A percentile compares a stretch with the other conserved stretches of the same genome.
These are phyloP conservation scores for Periphyllus acericola DNA, from an alignment of 2,888 invertebrate genomes.

Conservation along the genomic window DNA sequence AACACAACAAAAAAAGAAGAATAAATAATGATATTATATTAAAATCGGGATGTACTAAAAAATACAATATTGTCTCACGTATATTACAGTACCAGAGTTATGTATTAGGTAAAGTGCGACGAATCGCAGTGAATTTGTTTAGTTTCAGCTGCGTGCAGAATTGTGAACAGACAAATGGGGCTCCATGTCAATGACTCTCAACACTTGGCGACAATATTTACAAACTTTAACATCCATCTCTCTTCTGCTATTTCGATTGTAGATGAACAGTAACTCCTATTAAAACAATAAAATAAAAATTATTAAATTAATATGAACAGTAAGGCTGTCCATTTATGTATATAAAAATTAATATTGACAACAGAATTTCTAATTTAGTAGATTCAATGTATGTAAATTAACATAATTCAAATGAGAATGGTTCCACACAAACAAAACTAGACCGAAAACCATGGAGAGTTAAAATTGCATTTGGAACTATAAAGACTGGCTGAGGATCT, in stretches of 20 bases:
- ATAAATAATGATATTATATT: neutral
- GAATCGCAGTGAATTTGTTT: neutral
- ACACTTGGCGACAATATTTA: constrained; percentile 37
- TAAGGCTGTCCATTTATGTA: too few relatives aligned
- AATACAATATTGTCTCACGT: neutral
- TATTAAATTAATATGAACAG: neutral
- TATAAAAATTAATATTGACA: too few relatives aligned
- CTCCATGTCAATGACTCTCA: constrained; percentile 18
- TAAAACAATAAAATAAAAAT: neutral
- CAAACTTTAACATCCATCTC: constrained; percentile 33
- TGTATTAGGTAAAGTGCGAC: neutral
- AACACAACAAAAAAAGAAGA: neutral
- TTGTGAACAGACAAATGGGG: constrained; percentile 19
- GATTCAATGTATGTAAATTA: too few relatives aligned
- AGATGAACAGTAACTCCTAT: constrained; percentile 39
- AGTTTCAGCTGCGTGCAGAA: neutral
- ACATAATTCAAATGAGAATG: too few relatives aligned
- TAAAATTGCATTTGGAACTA: too few relatives aligned
- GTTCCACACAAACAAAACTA: too few relatives aligned
- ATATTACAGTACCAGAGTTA: neutral
- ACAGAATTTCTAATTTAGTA: too few relatives aligned
- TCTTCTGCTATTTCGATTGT: constrained; percentile 15
- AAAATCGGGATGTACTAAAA: neutral
- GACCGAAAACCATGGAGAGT: too few relatives aligned
- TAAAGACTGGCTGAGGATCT: too few relatives aligned